Base-by-base conservation (phyloP, 2,888 invertebrate genomes). In the Leptinotarsa peninsularis region DNA sequence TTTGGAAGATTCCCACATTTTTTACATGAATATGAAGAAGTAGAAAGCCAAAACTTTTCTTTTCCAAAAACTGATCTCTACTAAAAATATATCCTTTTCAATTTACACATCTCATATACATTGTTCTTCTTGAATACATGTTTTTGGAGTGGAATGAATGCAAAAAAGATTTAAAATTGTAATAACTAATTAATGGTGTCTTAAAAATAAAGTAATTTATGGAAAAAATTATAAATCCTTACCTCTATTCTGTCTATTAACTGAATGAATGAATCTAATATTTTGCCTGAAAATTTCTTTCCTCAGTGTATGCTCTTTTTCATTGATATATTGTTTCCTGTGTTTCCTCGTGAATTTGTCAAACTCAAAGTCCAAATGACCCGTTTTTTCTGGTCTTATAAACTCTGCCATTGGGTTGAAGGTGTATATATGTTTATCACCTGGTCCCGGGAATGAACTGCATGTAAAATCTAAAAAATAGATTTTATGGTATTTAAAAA, bases 381-480 rank as follows among this genome's bases (percentile, higher is more conserved):
- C 88, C 23, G 93, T 93, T 50, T 91, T 90, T 50, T 91, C 90
- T 0, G 93, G 93, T 82, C 94, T 92, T 17, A 98, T 90, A 84
- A 95, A 98, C 89, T 98, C 98, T 80, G 91, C 92, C 94, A 98
- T 97, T 0, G 98, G 98, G 89, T 98, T 98, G 89, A 97, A 96
- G 0, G 95, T 94, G 71, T 94, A 94, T 83, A 92, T 89, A 86
- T 95, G 94, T 18, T 91, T 90, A 7, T 90, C 90, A 0, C 96
- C 95, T 2, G 98, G 98, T 0, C 97, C 97, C 0, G 98, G 97
- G 89, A 97, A 98, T 17, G 93, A 91, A 2, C 91, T 89, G 84
- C 96, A 96, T 15, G 91, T 90, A 84, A 92, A 85, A 74, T 90
- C 94, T 94, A 84, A n/a, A 88, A 85, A 81, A 49, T 58, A 60